Conservation (phyloP, 2,888 invertebrate species). For the Nebria brevicollis region DNA sequence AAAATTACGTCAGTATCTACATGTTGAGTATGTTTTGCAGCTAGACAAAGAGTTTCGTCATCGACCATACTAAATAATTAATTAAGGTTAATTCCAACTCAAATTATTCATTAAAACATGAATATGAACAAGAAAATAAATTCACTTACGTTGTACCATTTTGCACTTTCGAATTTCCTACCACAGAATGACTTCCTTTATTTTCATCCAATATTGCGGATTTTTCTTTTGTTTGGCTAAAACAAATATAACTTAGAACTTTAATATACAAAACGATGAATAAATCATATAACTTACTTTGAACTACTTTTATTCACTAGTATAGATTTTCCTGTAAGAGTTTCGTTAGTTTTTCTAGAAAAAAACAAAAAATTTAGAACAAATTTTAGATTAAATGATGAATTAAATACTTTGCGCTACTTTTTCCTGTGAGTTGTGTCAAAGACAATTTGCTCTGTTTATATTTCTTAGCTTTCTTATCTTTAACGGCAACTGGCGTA, state of each 20-base stretch:
- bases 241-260: neutral
- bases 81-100: neutral
- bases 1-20: slow-evolving; percentile 8
- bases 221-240: neutral
- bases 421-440: neutral
- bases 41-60: slow-evolving; percentile 31
- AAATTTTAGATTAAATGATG: neutral
- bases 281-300: neutral
- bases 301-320: neutral
- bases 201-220: too few species aligned
- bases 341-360: neutral
- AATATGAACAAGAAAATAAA: neutral
- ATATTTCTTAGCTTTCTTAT: slow-evolving; percentile 26
- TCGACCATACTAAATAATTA: neutral
- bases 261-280: neutral
- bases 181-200: neutral
- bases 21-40: neutral
- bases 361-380: neutral
- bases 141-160: neutral
- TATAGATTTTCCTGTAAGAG: neutral
- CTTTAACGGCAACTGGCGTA: slow-evolving; percentile 29
- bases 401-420: neutral
- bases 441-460: slow-evolving; percentile 28
- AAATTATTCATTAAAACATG: neutral
- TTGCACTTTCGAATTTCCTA: neutral